A percentile compares a stretch with the other conserved stretches of the same genome.
Conservation (phyloP, 64 coral and sea anemone species). For the Trachythela sp. region DNA sequence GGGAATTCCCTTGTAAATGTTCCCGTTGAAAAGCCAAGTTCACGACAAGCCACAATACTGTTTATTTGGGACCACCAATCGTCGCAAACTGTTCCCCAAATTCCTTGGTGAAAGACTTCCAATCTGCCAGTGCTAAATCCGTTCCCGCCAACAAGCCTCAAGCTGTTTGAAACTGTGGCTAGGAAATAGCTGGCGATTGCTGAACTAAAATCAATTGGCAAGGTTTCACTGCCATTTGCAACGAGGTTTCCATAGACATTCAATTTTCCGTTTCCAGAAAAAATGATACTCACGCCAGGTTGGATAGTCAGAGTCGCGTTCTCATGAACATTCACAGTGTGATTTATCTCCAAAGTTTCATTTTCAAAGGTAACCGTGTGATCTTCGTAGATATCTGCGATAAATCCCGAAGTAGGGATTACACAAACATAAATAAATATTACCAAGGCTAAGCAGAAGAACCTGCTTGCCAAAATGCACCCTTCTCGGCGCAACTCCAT, state of each 20-base stretch:
- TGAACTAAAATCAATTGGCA: not conserved
- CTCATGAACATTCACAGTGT: not conserved
- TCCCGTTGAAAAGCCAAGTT: not conserved
- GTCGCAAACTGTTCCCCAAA: slow-evolving; percentile 31
- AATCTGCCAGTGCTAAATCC: not conserved
- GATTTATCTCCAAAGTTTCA: not conserved
- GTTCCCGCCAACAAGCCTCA: not conserved
- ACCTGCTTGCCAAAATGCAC: too few species aligned
- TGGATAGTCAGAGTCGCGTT: not conserved
- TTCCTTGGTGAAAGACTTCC: not conserved
- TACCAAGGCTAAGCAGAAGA: too few species aligned
- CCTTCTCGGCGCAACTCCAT: too few species aligned
- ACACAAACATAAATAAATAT: too few species aligned
- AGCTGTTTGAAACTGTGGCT: not conserved
- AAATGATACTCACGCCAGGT: not conserved
- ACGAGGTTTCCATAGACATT: not conserved
- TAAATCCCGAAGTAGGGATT: too few species aligned
- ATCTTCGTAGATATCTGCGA: too few species aligned
- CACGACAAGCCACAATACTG: slow-evolving; percentile 4
- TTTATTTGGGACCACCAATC: not conserved
- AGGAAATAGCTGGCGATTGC: not conserved
- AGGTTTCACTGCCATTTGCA: not conserved
- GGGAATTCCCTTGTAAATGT: not conserved
- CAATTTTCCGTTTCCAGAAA: not conserved
- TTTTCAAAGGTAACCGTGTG: too few species aligned